These are phyloP conservation scores for Dunckerocampus dactyliophorus DNA, from an alignment of 2,113 vertebrate species.

Conservation along the genomic window DNA sequence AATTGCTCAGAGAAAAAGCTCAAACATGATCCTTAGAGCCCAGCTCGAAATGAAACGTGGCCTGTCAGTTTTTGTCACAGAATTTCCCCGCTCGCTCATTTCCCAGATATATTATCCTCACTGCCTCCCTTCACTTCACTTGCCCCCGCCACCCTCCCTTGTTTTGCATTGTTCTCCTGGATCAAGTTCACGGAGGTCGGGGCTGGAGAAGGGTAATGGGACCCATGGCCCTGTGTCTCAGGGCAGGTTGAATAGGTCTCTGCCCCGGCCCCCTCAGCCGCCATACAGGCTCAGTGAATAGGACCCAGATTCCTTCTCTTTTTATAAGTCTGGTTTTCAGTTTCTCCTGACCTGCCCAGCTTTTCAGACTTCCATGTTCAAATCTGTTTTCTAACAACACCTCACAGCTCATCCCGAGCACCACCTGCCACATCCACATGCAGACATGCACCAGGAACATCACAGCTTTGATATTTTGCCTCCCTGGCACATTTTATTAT, in stretches of 20 bases:
- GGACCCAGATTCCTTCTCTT: conserved; percentile 57
- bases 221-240: conserved; percentile 56
- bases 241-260: conserved; percentile 66
- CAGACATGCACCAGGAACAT: not conserved
- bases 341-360: conserved; percentile 72
- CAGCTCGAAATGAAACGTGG: conserved; percentile 44
- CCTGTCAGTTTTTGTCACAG: conserved; percentile 35
- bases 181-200: conserved; percentile 53
- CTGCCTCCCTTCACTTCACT: conserved; percentile 11
- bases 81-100: conserved; percentile 38
- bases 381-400: conserved; percentile 44
- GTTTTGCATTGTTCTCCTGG: conserved; percentile 51
- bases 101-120: conserved; percentile 61
- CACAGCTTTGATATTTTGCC: not conserved
- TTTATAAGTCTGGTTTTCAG: conserved; percentile 73
- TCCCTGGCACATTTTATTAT: conserved; percentile 32
- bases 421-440: conserved; percentile 9
- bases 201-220: conserved; percentile 62
- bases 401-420: conserved; percentile 5
- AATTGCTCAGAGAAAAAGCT: not conserved
- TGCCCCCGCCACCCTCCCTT: not conserved
- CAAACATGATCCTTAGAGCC: conserved; percentile 17
- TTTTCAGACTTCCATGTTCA: conserved; percentile 64
- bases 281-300: conserved; percentile 57
- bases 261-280: conserved; percentile 44